These are phyloP conservation scores for Buphagus erythrorhynchus DNA, from an alignment of 2,797 vertebrate species.

Conservation along the genomic window DNA sequence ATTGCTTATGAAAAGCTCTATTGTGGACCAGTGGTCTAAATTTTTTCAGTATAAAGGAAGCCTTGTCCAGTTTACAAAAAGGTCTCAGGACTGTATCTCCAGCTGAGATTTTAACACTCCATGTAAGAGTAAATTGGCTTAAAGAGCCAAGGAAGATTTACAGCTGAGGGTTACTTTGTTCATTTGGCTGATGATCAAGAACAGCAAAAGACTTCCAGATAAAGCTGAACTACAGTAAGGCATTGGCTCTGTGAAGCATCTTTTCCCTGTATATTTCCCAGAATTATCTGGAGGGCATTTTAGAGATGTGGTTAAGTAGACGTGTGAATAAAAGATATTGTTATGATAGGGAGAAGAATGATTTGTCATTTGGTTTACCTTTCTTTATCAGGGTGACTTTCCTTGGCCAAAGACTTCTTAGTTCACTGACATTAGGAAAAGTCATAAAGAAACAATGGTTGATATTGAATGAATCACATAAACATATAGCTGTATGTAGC, in stretches of 20 bases:
- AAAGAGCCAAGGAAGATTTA: background rate
- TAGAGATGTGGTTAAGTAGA: background rate
- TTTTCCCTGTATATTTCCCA: background rate
- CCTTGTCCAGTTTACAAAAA: background rate
- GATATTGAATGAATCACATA: background rate
- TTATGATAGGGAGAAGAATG: background rate
- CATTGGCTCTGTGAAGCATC: background rate
- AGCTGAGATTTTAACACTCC: background rate
- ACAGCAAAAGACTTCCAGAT: background rate
- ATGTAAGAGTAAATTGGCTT: background rate
- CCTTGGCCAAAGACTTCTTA: background rate
- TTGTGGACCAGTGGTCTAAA: background rate
- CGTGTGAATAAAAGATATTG: background rate
- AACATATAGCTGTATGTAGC: background rate
- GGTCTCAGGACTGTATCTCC: background rate
- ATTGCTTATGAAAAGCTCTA: constrained; percentile 49
- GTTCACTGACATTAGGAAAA: background rate
- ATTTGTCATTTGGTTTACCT: background rate
- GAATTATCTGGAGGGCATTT: background rate
- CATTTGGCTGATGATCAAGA: background rate
- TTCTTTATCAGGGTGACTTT: background rate
- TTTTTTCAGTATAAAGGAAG: background rate
- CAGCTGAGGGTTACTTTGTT: background rate
- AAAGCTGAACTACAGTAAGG: background rate
- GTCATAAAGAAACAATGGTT: background rate